Conservation (phyloP, 2,113 vertebrate genomes). For the Leuciscus idus region DNA sequence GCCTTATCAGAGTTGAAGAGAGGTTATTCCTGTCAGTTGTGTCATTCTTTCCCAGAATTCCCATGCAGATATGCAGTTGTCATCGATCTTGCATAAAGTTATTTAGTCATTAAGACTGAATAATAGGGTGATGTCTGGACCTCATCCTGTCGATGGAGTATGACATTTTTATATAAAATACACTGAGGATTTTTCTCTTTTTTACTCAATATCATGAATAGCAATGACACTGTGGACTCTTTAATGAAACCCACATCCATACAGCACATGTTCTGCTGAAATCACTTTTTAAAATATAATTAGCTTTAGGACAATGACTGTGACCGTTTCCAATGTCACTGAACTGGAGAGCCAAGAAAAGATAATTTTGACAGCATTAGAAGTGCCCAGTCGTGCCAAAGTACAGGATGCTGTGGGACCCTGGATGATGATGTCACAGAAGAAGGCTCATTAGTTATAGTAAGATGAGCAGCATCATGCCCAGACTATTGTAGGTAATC, state of each 20-base stretch:
- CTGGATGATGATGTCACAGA: constrained; percentile 32
- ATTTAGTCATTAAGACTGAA: constrained; percentile 34
- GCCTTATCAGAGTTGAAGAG: constrained; percentile 12
- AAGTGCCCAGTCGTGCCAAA: not conserved
- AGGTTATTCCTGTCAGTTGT: constrained; percentile 22
- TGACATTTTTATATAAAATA: constrained; percentile 30
- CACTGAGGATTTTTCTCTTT: not conserved
- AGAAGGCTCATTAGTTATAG: constrained; percentile 41
- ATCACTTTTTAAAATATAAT: constrained; percentile 27
- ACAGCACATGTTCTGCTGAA: not conserved
- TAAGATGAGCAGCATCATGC: constrained; percentile 41
- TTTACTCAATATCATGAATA: constrained; percentile 5
- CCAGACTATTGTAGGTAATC: constrained; percentile 38
- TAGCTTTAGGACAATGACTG: constrained; percentile 18
- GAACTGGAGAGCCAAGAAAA: not conserved
- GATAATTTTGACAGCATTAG: constrained; percentile 29
- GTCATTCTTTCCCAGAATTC: constrained; percentile 33
- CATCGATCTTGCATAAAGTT: constrained; percentile 12
- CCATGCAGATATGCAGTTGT: constrained; percentile 30
- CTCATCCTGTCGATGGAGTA: not conserved
- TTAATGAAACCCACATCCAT: constrained; percentile 9
- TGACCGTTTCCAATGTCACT: constrained; percentile 16
- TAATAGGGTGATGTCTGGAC: not conserved
- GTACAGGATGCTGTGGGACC: not conserved
- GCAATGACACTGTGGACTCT: not conserved